phyloP scores from a whole-genome alignment of 2,797 vertebrate species.

The Botia kubotai region DNA sequence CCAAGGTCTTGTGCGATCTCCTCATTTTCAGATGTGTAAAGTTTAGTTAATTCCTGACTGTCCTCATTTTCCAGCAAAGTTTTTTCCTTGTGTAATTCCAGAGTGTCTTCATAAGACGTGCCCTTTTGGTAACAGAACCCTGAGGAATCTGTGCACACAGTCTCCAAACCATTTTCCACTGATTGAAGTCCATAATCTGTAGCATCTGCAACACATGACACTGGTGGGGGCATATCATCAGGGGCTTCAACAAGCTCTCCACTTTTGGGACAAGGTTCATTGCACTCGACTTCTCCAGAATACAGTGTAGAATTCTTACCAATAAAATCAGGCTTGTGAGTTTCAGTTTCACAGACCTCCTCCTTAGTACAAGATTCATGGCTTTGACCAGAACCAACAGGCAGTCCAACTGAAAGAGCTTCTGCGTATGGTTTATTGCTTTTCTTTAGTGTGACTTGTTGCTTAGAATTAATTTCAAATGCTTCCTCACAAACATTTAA shows the following conservation, averaged over 20 bases:
- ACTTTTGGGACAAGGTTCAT: slow-evolving; percentile 22
- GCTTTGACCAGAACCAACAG: slow-evolving; percentile 2
- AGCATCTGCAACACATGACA: not conserved
- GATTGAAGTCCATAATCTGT: slow-evolving; percentile 25
- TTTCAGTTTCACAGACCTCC: slow-evolving; percentile 14
- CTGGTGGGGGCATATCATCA: slow-evolving; percentile 3
- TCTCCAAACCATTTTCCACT: slow-evolving; percentile 29
- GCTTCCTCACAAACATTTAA: slow-evolving; percentile 31
- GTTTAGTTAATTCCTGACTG: not conserved
- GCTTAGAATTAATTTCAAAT: slow-evolving; percentile 10
- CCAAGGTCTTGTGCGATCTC: not conserved
- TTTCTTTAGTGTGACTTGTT: not conserved
- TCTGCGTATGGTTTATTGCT: slow-evolving; percentile 51
- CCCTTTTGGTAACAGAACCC: slow-evolving; percentile 9
- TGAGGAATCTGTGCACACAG: not conserved
- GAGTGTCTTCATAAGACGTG: slow-evolving; percentile 6
- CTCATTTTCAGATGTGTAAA: not conserved
- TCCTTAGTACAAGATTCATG: slow-evolving; percentile 1
- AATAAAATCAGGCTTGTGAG: slow-evolving; percentile 5
- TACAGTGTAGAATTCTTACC: slow-evolving; percentile 9
- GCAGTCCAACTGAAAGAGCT: slow-evolving; percentile 41
- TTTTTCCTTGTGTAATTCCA: slow-evolving; percentile 6
- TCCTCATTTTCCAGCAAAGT: slow-evolving; percentile 2
- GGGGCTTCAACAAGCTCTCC: slow-evolving; percentile 17
- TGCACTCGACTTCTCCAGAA: slow-evolving; percentile 15